A percentile compares a stretch with the other conserved stretches of the same genome.
Conservation (phyloP, 2,113 vertebrate genomes). For the Thalassarche chlororhynchos region DNA sequence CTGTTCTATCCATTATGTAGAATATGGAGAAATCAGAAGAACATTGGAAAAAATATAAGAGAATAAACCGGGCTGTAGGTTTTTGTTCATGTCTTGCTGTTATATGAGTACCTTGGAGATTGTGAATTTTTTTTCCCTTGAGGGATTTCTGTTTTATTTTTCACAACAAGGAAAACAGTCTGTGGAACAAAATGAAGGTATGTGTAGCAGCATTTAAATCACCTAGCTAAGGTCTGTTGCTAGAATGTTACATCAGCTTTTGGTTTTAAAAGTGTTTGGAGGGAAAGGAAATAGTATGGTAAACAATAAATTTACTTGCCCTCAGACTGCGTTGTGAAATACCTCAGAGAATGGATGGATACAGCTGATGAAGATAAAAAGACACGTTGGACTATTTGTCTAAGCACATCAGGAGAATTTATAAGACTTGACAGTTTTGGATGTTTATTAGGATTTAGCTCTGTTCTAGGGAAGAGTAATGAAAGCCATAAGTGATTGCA, state of each 20-base stretch:
- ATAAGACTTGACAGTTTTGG: not conserved
- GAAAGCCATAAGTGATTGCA: not conserved
- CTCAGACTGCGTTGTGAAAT: not conserved
- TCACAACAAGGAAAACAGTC: constrained; percentile 11
- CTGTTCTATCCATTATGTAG: not conserved
- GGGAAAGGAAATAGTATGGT: not conserved
- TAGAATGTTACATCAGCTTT: not conserved
- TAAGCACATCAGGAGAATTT: not conserved
- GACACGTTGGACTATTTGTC: not conserved
- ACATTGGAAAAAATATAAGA: not conserved
- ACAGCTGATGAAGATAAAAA: not conserved
- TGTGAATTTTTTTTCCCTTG: not conserved
- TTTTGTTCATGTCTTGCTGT: not conserved
- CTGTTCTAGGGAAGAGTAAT: not conserved
- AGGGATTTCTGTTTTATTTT: constrained; percentile 46
- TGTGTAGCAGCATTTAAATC: not conserved
- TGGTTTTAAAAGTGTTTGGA: not conserved
- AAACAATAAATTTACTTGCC: not conserved
- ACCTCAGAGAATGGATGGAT: not conserved
- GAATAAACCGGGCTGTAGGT: not conserved
- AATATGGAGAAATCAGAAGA: not conserved
- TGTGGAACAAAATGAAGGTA: not conserved
- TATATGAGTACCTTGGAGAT: not conserved
- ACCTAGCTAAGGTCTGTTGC: not conserved
- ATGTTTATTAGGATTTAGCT: not conserved